Evolutionary conservation across 2,888 invertebrate genomes (phyloP).

Genomic region (Lepeophtheirus nordmannii): DNA sequence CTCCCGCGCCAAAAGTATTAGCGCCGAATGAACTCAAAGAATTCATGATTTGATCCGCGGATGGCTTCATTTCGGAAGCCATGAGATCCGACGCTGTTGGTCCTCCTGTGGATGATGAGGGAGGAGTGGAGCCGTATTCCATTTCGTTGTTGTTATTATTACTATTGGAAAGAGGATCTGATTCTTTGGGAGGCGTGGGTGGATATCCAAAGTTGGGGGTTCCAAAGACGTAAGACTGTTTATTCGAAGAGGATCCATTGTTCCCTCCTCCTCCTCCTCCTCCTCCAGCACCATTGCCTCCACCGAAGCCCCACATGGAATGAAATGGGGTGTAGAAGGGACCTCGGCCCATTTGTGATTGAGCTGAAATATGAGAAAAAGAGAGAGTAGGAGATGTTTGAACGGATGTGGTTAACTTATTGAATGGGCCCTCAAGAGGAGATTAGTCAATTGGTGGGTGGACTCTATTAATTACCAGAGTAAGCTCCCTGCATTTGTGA

Average conservation of each 20-base stretch:
- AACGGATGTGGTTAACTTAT: too few relatives aligned
- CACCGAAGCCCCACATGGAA: constrained; percentile 26
- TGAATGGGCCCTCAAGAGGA: too few relatives aligned
- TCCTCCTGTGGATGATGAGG: too few relatives aligned
- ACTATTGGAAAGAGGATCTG: constrained; percentile 30
- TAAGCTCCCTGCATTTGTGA: constrained; percentile 24
- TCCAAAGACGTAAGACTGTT: constrained; percentile 29
- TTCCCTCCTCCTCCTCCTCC: constrained; percentile 16
- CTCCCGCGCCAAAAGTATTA: not conserved
- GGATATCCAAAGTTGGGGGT: constrained; percentile 32
- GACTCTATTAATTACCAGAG: constrained; percentile 9
- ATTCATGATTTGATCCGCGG: constrained; percentile 16
- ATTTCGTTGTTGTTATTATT: constrained; percentile 35
- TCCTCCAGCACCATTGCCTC: constrained; percentile 22
- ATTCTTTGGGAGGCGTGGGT: constrained; percentile 42
- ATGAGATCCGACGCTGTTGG: not conserved
- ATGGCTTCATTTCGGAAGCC: constrained; percentile 29
- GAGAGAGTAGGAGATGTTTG: not conserved
- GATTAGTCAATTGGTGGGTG: too few relatives aligned
- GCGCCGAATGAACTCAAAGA: constrained; percentile 11
- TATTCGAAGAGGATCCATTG: constrained; percentile 30
- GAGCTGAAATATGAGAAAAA: constrained; percentile 13
- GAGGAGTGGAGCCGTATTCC: constrained; percentile 28
- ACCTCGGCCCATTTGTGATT: constrained; percentile 24
- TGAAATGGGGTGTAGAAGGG: constrained; percentile 27